Evolutionary conservation across 1,140 invertebrate genomes (phyloP), one percentile per base, ranked within the genome.

Genomic region (Armadillidium nasatum): DNA sequence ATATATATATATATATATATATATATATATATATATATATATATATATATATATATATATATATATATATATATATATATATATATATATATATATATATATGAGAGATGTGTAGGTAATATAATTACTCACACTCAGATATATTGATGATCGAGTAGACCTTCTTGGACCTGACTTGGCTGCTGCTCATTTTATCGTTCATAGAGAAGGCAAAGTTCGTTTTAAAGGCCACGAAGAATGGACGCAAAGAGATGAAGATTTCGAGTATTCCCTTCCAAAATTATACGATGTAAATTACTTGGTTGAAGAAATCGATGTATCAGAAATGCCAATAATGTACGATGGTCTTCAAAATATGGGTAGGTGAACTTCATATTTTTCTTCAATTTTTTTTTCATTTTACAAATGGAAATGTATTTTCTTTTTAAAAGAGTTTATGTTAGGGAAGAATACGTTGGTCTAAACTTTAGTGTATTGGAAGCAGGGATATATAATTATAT

Each of bases 261-360:
- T 79, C 23, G 75, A 81, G 71, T 83, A 83, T 68, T 82, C 87
- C 67, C 83, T 94, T 43, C 92, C 92, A 22, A 80, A 80, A 0
- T 82, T 75, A 4, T 90, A 86, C 77, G 81, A 88, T 79, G 82
- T 86, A 0, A 83, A 83, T 9, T 89, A 88, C 75, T 83, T 87
- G 74, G 50, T 94, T 68, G 89, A 91, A 83, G 90, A 87, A 19
- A 85, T 94, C 71, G 91, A 94, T 85, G 89, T 87, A 19, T 88
- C 87, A 22, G 84, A 87, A 50, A 87, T 89, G 73, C 75, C 85
- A 19, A 60, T 94, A 0, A 84, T 87, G 81, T 93, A 91, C 83
- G 90, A 93, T 85, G 91, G 90, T 23, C 82, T 93, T n/a, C 84
- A 88, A 23, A 91, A 91, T 83, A 84, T 94, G 10, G 83, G 86